A percentile compares a stretch with the other conserved stretches of the same genome.
These are phyloP conservation scores for Hippoglossus stenolepis DNA, from an alignment of 2,113 vertebrate genomes.

Conservation along the genomic window DNA sequence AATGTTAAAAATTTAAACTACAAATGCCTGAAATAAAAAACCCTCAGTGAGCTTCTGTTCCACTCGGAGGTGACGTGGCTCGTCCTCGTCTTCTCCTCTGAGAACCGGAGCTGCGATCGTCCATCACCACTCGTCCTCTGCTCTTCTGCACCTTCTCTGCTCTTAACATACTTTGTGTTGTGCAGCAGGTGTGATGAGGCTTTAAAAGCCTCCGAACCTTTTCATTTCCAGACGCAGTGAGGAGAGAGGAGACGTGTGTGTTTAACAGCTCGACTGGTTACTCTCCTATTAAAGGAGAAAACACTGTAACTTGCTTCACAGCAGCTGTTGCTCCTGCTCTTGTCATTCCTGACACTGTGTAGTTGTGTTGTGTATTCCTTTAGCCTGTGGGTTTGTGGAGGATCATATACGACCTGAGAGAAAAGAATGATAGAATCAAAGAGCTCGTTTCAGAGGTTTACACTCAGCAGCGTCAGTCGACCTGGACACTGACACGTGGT, in stretches of 20 bases:
- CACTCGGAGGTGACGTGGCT: neutral
- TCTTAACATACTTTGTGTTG: constrained; percentile 48
- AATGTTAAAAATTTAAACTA: no score
- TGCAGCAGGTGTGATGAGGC: constrained; percentile 62
- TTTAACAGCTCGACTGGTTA: constrained; percentile 34
- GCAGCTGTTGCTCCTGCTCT: constrained; percentile 56
- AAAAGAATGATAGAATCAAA: neutral
- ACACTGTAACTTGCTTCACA: constrained; percentile 36
- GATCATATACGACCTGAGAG: neutral
- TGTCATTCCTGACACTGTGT: constrained; percentile 37
- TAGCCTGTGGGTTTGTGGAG: neutral
- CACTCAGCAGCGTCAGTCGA: no score
- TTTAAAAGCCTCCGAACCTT: constrained; percentile 54
- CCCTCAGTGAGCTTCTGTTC: neutral
- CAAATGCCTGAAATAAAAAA: neutral
- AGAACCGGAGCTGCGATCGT: constrained; percentile 16
- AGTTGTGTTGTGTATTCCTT: constrained; percentile 1
- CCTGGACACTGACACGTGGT: no score
- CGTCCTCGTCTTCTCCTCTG: neutral
- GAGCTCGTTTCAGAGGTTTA: neutral
- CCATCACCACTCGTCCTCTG: constrained; percentile 13
- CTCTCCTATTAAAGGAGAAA: constrained; percentile 56
- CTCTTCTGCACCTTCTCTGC: constrained; percentile 1
- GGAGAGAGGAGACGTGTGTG: constrained; percentile 41
- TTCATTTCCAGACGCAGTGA: constrained; percentile 57